phyloP scores from a whole-genome alignment of 2,888 invertebrate genomes.

The Andricus curvator region DNA sequence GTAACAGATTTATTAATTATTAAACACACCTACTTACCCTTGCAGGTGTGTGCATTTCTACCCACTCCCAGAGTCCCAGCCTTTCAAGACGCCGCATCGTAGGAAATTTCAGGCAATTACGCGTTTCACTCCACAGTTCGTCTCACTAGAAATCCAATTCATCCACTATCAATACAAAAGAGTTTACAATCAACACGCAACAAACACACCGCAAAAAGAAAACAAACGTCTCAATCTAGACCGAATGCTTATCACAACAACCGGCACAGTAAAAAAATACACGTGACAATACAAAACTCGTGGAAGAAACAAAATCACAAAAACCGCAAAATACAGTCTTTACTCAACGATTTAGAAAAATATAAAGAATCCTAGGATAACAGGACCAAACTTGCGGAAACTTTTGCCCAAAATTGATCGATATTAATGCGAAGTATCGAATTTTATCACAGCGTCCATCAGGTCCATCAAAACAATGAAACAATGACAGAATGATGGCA shows the following conservation, averaged over 20 bases:
- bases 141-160: conserved; percentile 34
- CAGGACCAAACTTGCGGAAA: neutral
- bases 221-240: neutral
- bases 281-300: conserved; percentile 5
- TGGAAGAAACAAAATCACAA: neutral
- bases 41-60: conserved; percentile 9
- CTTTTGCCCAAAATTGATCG: neutral
- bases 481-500: neutral
- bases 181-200: conserved; percentile 1
- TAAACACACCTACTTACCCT: conserved; percentile 31
- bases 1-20: conserved; percentile 37
- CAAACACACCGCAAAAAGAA: neutral
- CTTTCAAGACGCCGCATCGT: conserved; percentile 15
- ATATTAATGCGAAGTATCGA: neutral
- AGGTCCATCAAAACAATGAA: neutral
- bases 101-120: conserved; percentile 18
- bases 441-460: neutral
- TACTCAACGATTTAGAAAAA: neutral
- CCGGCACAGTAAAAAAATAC: conserved; percentile 4
- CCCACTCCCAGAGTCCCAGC: neutral
- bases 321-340: neutral
- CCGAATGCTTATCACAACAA: neutral
- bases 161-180: conserved; percentile 20
- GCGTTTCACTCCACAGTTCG: conserved; percentile 43
- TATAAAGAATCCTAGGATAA: neutral